A percentile compares a stretch with the other conserved stretches of the same genome.
phyloP scores from a whole-genome alignment of 2,797 vertebrate genomes.

The Falco novaeseelandiae region DNA sequence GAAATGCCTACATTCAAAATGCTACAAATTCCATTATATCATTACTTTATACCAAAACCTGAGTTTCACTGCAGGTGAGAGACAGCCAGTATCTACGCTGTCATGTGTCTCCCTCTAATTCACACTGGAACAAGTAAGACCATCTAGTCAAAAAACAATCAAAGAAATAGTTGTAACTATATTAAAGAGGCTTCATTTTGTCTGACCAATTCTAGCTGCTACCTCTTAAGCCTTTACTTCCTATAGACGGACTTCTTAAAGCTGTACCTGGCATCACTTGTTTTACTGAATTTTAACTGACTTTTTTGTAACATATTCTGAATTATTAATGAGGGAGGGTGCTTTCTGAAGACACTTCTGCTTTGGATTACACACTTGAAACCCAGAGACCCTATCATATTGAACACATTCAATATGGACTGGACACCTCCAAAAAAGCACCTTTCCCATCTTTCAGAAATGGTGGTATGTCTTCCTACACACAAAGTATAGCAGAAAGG shows the following conservation, averaged over 20 bases:
- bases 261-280: neutral
- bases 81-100: neutral
- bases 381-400: neutral
- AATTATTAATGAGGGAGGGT: neutral
- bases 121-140: neutral
- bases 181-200: neutral
- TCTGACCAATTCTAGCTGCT: neutral
- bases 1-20: neutral
- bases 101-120: neutral
- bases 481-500: neutral
- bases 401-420: neutral
- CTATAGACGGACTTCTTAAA: neutral
- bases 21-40: neutral
- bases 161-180: neutral
- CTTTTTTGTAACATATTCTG: neutral
- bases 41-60: neutral
- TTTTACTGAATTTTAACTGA: neutral
- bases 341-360: neutral
- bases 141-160: neutral
- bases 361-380: neutral
- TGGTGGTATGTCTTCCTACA: neutral
- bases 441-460: neutral
- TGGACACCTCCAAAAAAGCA: neutral
- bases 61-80: neutral
- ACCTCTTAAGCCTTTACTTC: neutral